Base-by-base conservation (phyloP, 2,888 invertebrate species). In the Perithous albicinctus region DNA sequence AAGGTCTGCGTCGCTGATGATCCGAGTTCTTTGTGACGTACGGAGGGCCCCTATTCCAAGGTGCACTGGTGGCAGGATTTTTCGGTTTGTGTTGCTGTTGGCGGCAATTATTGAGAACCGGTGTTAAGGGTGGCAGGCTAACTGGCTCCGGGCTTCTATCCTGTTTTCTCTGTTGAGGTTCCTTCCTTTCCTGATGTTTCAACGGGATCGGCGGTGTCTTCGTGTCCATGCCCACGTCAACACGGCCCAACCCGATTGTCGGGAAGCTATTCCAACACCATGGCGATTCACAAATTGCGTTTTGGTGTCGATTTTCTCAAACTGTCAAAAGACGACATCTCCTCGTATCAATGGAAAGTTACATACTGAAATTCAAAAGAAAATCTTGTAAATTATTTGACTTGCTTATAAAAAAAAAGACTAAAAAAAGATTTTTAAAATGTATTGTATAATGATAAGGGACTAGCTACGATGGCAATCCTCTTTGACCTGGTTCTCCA, bases 181-280 rank as follows among this genome's bases (percentile, higher is more conserved):
- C 86, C 85, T 89, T 92, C 85, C 78, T 67, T 46, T 92, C 90
- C 86, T 89, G 90, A 84, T 90, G 88, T 88, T 91, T 92, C 82
- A 89, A 78, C 87, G 90, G 88, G 83, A 92, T 92, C 83, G 91
- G 90, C 78, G 92, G 92, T 79, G 92, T 91, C 90, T 90, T 92
- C 87, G 92, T 91, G 90, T 92, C 92, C 92, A 92, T 92, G 41
- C 69, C 79, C 88, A 87, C 89, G 83, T 67, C 76, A 35, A 46
- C 73, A 35, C 72, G 63, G 51, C 64, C 69, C 46, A 69, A 73
- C 72, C 63, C 69, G 73, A 80, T 64, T 63, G 59, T 29, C 70
- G 59, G 38, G 43, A 46, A 29, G 32, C 26, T 67, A 78, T 18
- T 75, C 54, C 73, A 70, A 76, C 43, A 41, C 20, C 78, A 82